Evolutionary conservation across 2,888 invertebrate genomes (phyloP).

Genomic region (Drepana falcataria): DNA sequence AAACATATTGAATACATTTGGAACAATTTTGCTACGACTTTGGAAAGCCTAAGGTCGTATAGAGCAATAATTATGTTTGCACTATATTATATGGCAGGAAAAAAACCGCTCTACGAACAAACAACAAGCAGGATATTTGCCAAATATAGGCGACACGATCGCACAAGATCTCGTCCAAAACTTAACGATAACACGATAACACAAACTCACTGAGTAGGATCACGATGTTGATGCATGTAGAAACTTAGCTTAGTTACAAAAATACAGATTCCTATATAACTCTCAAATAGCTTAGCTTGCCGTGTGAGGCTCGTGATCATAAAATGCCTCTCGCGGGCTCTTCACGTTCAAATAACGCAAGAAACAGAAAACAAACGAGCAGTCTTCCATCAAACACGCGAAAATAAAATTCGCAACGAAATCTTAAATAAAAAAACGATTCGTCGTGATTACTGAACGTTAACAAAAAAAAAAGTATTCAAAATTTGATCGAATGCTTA

Average conservation of each 20-base stretch:
- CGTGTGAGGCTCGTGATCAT: slow-evolving; percentile 62
- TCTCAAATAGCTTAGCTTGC: slow-evolving; percentile 70
- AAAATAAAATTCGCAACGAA: slow-evolving; percentile 27
- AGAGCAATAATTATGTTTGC: not conserved
- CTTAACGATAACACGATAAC: slow-evolving; percentile 43
- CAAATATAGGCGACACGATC: no score
- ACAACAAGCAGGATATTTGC: no score
- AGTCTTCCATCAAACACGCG: slow-evolving; percentile 69
- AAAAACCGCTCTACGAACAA: slow-evolving; percentile 11
- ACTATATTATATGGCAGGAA: slow-evolving; percentile 29
- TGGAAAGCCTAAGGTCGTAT: not conserved
- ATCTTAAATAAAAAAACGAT: slow-evolving; percentile 36
- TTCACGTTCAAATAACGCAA: slow-evolving; percentile 13
- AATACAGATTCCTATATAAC: slow-evolving; percentile 74
- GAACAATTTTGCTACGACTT: not conserved
- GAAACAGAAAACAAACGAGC: slow-evolving; percentile 57
- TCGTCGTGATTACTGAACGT: slow-evolving; percentile 30
- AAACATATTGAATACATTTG: not conserved
- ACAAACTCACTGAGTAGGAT: slow-evolving; percentile 44
- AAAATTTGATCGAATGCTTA: slow-evolving; percentile 50
- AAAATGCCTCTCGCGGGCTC: slow-evolving; percentile 65
- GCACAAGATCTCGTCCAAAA: slow-evolving; percentile 27
- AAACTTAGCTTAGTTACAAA: slow-evolving; percentile 67
- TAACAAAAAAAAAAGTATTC: slow-evolving; percentile 16
- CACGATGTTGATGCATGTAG: slow-evolving; percentile 40